These are phyloP conservation scores for Bembecia ichneumoniformis DNA, from an alignment of 2,888 invertebrate genomes.

Conservation along the genomic window DNA sequence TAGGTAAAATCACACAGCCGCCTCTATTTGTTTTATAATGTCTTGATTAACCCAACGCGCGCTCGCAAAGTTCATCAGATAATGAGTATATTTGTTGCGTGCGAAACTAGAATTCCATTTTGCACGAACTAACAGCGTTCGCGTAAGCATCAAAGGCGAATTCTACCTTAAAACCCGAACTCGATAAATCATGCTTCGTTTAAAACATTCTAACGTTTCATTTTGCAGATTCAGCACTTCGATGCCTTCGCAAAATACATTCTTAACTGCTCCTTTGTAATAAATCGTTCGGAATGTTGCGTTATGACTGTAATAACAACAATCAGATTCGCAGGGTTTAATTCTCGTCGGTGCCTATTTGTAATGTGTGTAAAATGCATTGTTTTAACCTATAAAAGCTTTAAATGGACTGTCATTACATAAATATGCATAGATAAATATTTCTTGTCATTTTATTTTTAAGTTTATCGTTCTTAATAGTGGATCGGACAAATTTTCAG, in stretches of 20 bases:
- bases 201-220: slow-evolving; percentile 47
- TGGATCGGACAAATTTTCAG: too few relatives aligned
- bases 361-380: slow-evolving; percentile 39
- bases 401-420: too few relatives aligned
- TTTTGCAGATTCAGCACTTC: slow-evolving; percentile 48
- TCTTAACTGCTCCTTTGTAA: slow-evolving; percentile 61
- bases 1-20: background rate
- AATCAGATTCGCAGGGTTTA: slow-evolving; percentile 60
- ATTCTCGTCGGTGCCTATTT: slow-evolving; percentile 29
- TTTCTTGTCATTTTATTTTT: too few relatives aligned
- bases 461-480: too few relatives aligned
- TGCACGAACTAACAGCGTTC: slow-evolving; percentile 50
- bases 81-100: slow-evolving; percentile 69
- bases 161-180: slow-evolving; percentile 16
- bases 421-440: too few relatives aligned
- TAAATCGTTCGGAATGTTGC: slow-evolving; percentile 57
- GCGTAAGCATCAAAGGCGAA: slow-evolving; percentile 55
- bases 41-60: slow-evolving; percentile 24
- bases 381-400: too few relatives aligned
- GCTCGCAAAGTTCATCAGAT: slow-evolving; percentile 66
- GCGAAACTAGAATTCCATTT: slow-evolving; percentile 69
- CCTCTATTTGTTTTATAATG: background rate
- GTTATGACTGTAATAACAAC: slow-evolving; percentile 57
- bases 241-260: slow-evolving; percentile 44
- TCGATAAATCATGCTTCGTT: slow-evolving; percentile 36